Percentiles rank a stretch among this genome's conserved stretches.
phyloP scores from a whole-genome alignment of 2,888 invertebrate genomes.

The Nomada ruficornis region DNA sequence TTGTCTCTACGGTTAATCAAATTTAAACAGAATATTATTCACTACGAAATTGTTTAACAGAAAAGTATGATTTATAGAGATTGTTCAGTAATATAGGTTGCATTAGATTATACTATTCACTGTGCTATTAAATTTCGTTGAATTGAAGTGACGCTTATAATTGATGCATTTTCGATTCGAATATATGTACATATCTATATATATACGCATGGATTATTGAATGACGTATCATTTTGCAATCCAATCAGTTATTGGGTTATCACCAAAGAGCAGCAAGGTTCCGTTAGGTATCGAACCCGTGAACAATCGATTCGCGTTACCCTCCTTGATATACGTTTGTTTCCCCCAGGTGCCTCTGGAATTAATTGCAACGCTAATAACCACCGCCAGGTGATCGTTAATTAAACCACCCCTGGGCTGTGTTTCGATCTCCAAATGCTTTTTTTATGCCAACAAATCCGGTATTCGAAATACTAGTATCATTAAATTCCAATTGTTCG shows the following conservation, averaged over 20 bases:
- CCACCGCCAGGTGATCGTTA: conserved; percentile 27
- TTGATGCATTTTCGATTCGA: neutral
- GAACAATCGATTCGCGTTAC: conserved; percentile 16
- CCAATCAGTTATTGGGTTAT: neutral
- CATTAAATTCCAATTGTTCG: no score
- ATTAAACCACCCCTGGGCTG: conserved; percentile 6
- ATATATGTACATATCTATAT: neutral
- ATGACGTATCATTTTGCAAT: conserved; percentile 1
- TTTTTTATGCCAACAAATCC: no score
- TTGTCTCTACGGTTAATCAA: no score
- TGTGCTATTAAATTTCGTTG: no score
- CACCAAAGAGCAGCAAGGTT: neutral
- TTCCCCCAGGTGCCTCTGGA: conserved; percentile 9
- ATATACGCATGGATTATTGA: neutral
- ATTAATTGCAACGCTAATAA: conserved; percentile 32
- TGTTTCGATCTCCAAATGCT: no score
- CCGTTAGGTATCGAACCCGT: neutral
- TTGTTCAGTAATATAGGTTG: no score
- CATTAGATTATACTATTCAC: no score
- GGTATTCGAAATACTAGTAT: no score
- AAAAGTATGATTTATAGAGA: no score
- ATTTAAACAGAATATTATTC: no score
- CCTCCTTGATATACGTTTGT: neutral
- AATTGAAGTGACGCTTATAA: no score
- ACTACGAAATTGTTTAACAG: no score